Evolutionary conservation across 2,888 invertebrate species (phyloP), one percentile per base, ranked within the genome.

Genomic region (Ophioninae sp.): DNA sequence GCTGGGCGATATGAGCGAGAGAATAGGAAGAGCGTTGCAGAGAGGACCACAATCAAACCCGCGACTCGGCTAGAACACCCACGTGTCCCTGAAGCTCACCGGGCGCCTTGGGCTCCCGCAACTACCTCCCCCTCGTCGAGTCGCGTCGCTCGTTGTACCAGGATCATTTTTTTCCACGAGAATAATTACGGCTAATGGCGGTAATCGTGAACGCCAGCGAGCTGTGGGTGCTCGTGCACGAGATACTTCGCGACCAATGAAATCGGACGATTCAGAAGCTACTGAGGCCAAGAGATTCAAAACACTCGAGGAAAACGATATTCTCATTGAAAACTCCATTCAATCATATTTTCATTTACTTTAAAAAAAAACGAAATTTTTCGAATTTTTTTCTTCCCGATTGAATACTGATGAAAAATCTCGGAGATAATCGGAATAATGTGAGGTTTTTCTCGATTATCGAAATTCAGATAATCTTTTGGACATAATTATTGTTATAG

Each of bases 101-200:
- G 23, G 23, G 61, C 37, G n/a, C 30, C 41, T 30, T 30, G 51
- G 10, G 10, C 51, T 51, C 51, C 3, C 5, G 13, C 51, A 51
- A 51, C 51, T 7, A 23, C 22, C 9, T 39, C 5, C 58, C 10
- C 51, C 56, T 30, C 30, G 17, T 65, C 51, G 59, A 59, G 58
- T 9, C 22, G 23, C 71, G 20, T 69, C 64, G 85, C 81, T 78
- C 87, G 86, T 69, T 87, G 87, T 88, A 83, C 86, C 81, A 68
- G 65, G 39, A 81, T 84, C 69, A 86, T 87, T 88, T 88, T 87
- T 88, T 85, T 79, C 84, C 61, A 39, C 69, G 59, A 22, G 85
- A 88, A 88, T 91, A 91, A 91, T 91, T 91, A 88, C 90, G 87
- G 90, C 89, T 90, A 91, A 91, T 91, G 91, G 88, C 87, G 88